phyloP scores from a whole-genome alignment of 2,113 vertebrate genomes.

The Cynocephalus volans region DNA sequence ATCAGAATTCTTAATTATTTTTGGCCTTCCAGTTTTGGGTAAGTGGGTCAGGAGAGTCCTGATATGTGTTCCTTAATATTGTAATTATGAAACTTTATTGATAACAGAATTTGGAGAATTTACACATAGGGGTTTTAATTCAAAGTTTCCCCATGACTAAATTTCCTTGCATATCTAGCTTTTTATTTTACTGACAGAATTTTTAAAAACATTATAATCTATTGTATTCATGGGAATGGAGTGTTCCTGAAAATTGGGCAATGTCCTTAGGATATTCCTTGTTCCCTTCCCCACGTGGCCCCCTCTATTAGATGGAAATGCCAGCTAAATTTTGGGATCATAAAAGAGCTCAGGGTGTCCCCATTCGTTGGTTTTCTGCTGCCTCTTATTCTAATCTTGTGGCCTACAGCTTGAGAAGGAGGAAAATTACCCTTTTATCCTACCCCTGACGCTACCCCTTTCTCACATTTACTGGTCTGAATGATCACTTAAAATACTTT shows the following conservation, averaged over 20 bases:
- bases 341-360: neutral
- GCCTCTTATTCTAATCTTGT: neutral
- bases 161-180: neutral
- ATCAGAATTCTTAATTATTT: conserved; percentile 54
- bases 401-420: neutral
- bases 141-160: neutral
- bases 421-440: neutral
- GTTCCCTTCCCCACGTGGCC: neutral
- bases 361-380: neutral
- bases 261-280: neutral
- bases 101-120: conserved; percentile 11
- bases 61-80: neutral
- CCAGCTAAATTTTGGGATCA: neutral
- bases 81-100: neutral
- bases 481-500: conserved; percentile 31
- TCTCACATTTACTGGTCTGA: conserved; percentile 3
- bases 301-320: neutral
- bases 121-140: neutral
- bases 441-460: neutral
- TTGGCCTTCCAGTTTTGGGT: conserved; percentile 14
- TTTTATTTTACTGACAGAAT: conserved; percentile 30
- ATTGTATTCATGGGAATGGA: neutral
- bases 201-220: neutral
- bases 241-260: neutral
- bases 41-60: neutral